These are phyloP conservation scores for Saturnia japonica DNA, from an alignment of 2,888 invertebrate species.

Conservation along the genomic window DNA sequence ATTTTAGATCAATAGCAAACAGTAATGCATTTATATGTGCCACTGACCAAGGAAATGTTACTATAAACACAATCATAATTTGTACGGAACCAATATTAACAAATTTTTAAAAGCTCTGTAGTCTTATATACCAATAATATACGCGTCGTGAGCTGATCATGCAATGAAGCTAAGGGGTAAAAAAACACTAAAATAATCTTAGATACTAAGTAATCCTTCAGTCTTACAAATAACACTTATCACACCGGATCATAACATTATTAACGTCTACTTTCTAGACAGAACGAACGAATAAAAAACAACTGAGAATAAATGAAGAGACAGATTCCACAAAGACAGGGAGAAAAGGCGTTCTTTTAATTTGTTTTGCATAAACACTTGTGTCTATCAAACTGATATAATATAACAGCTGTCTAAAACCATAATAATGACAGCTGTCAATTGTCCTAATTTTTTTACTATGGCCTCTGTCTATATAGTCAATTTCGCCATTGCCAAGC, in stretches of 20 bases:
- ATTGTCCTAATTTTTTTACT: too few species aligned
- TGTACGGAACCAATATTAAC: not conserved
- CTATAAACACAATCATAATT: not conserved
- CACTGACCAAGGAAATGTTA: too few species aligned
- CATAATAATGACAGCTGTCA: not conserved
- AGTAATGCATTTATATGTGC: not conserved
- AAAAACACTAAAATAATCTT: conserved; percentile 22
- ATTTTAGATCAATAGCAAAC: not conserved
- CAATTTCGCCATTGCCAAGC: too few species aligned
- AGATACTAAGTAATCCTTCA: conserved; percentile 31
- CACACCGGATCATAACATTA: conserved; percentile 7
- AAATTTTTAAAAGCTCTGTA: not conserved
- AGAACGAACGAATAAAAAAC: not conserved
- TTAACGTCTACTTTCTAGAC: not conserved
- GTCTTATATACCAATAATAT: not conserved
- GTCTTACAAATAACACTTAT: conserved; percentile 37
- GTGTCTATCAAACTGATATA: not conserved
- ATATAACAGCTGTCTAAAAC: too few species aligned
- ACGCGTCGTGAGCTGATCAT: not conserved
- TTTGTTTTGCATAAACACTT: too few species aligned
- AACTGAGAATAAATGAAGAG: too few species aligned
- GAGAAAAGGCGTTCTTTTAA: too few species aligned
- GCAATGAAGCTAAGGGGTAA: conserved; percentile 1
- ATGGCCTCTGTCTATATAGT: too few species aligned
- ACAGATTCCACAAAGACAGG: too few species aligned